Evolutionary conservation across 1,140 invertebrate species (phyloP).

Genomic region (Drosophila elegans): DNA sequence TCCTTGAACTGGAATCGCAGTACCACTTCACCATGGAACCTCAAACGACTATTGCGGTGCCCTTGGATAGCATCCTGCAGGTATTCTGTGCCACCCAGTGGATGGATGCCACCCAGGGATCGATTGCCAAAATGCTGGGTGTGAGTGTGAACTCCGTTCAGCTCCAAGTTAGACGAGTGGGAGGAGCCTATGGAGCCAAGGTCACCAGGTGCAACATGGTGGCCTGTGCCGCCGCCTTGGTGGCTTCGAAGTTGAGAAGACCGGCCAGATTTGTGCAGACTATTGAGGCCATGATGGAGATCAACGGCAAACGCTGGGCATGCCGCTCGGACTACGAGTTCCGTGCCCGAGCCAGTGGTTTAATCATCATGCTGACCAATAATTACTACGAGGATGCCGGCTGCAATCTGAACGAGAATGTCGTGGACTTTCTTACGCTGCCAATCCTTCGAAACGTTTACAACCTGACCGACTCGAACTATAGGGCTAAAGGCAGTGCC

Average conservation of each 20-base stretch:
- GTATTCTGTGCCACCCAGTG: slow-evolving; percentile 88
- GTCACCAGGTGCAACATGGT: slow-evolving; percentile 86
- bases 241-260: slow-evolving; percentile 86
- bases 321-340: slow-evolving; percentile 86
- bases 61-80: slow-evolving; percentile 87
- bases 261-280: slow-evolving; percentile 88
- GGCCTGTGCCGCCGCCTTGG: slow-evolving; percentile 88
- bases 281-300: slow-evolving; percentile 89
- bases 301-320: slow-evolving; percentile 87
- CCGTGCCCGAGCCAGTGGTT: slow-evolving; percentile 87
- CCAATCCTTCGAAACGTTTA: slow-evolving; percentile 87
- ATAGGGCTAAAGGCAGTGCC: slow-evolving; percentile 86
- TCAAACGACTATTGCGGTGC: slow-evolving; percentile 87
- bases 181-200: slow-evolving; percentile 90
- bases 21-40: slow-evolving; percentile 88
- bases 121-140: slow-evolving; percentile 87
- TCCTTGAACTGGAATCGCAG: slow-evolving; percentile 78
- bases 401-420: slow-evolving; percentile 86
- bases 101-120: slow-evolving; percentile 88
- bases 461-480: slow-evolving; percentile 85
- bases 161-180: slow-evolving; percentile 88
- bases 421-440: slow-evolving; percentile 74
- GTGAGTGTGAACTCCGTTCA: slow-evolving; percentile 87
- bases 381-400: slow-evolving; percentile 89
- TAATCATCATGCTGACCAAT: slow-evolving; percentile 88